Percentiles rank a stretch among this genome's conserved stretches.
Evolutionary conservation across 2,797 vertebrate genomes (phyloP).

Genomic region (Hoplostethus atlanticus): DNA sequence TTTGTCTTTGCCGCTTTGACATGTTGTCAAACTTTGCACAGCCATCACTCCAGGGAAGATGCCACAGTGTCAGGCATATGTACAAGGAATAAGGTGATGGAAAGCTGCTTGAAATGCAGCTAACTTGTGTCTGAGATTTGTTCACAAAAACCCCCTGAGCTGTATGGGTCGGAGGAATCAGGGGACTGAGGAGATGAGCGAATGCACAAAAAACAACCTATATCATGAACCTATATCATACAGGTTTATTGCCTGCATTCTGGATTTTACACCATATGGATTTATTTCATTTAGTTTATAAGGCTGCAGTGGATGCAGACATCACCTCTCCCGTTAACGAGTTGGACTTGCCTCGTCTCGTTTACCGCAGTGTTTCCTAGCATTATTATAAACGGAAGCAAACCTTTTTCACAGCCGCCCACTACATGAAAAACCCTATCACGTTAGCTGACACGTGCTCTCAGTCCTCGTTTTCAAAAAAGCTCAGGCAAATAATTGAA

Average conservation of each 20-base stretch:
- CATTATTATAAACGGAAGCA: constrained; percentile 48
- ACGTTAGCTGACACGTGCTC: constrained; percentile 56
- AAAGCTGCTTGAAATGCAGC: constrained; percentile 21
- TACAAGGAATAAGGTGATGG: background rate
- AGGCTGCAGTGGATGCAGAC: constrained; percentile 8
- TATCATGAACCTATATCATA: too few relatives aligned
- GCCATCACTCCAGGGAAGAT: constrained; percentile 1
- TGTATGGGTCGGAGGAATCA: background rate
- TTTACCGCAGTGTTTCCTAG: constrained; percentile 15
- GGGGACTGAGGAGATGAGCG: too few relatives aligned
- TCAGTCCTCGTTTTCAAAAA: constrained; percentile 38
- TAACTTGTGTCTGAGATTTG: background rate
- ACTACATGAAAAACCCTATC: constrained; percentile 27
- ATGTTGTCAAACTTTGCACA: constrained; percentile 16
- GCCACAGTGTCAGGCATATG: constrained; percentile 24
- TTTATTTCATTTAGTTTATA: constrained; percentile 38
- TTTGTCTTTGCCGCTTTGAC: constrained; percentile 13
- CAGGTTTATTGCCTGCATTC: background rate
- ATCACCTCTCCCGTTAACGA: background rate
- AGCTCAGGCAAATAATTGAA: constrained; percentile 33
- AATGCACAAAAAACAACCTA: too few relatives aligned
- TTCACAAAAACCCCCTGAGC: background rate
- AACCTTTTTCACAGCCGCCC: constrained; percentile 30
- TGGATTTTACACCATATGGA: constrained; percentile 7
- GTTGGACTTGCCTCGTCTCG: constrained; percentile 22